These are phyloP conservation scores for Mesembrinibis cayennensis DNA, from an alignment of 2,113 vertebrate species.

Conservation along the genomic window DNA sequence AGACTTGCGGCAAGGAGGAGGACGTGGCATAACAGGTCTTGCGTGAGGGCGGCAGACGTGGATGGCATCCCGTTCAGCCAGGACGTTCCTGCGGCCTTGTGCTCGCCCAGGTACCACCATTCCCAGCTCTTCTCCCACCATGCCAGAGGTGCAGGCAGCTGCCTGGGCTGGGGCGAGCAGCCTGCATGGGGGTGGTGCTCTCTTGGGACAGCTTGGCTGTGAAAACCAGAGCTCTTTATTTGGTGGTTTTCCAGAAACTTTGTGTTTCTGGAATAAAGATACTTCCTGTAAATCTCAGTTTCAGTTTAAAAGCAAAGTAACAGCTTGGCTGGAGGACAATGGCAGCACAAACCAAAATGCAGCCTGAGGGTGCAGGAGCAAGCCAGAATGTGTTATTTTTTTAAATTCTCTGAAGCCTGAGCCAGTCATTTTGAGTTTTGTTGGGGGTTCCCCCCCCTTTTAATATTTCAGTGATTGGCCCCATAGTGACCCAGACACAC, in stretches of 20 bases:
- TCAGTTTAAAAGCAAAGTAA: background rate
- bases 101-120: rapidly evolving
- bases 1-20: background rate
- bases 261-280: background rate
- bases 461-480: background rate
- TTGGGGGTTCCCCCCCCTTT: rapidly evolving
- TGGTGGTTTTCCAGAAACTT: background rate
- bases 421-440: background rate
- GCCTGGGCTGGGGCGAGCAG: background rate
- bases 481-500: background rate
- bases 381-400: background rate
- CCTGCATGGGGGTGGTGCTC: background rate
- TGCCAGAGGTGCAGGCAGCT: background rate
- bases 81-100: background rate
- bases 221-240: background rate
- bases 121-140: background rate
- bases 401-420: background rate
- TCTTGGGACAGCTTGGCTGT: background rate
- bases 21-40: background rate
- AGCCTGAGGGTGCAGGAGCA: background rate
- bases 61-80: background rate
- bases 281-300: background rate
- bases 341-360: background rate
- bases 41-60: rapidly evolving
- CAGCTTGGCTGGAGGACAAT: background rate